Base-by-base conservation (phyloP, 2,888 invertebrate genomes). In the Diogma glabrata region DNA sequence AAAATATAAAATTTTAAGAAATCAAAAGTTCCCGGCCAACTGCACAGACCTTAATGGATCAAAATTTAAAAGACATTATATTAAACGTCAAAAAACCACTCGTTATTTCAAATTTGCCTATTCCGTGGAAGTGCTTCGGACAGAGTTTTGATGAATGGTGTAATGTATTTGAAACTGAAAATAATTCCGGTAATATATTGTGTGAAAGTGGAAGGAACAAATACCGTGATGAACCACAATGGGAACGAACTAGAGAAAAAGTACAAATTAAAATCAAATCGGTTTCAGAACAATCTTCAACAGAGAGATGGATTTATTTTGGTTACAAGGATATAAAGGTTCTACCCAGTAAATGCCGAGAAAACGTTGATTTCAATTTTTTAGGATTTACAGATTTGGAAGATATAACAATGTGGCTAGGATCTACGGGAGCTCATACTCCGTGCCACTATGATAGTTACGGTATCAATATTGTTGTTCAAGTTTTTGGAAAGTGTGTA, bases 391-490 rank as follows among this genome's bases (percentile, higher is more conserved):
- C 76, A 10, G 78, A 81, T 3, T 75, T 81, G 59, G 62, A 73
- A 10, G 82, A 89, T 54, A 82, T 84, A 47, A 89, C 90, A 3
- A 70, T 93, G 51, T 95, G 95, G 95, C 77, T 94, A 58, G 91
- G 94, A 24, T 86, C 82, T 54, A 72, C 74, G 60, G 87, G 88
- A 3, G 87, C 94, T 3, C 89, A 94, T 64, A 96, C 96, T 0
- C 90, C 93, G 2, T 90, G 92, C 55, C 97, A 97, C 67, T 82
- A 83, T 64, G 96, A 97, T 66, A 87, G 91, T 0, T 97, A 95
- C 69, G 95, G 95, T 0, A 87, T 82, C 59, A 97, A 97, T 71
- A 77, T 96, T 60, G 84, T 96, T 9, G 84, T 85, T 49, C 96
- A 97, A 72, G 71, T 92, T 49, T 76, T 78, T 71, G 95, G 95